Conservation (phyloP, 2,888 invertebrate species). For the Drosophila multiciliata region DNA sequence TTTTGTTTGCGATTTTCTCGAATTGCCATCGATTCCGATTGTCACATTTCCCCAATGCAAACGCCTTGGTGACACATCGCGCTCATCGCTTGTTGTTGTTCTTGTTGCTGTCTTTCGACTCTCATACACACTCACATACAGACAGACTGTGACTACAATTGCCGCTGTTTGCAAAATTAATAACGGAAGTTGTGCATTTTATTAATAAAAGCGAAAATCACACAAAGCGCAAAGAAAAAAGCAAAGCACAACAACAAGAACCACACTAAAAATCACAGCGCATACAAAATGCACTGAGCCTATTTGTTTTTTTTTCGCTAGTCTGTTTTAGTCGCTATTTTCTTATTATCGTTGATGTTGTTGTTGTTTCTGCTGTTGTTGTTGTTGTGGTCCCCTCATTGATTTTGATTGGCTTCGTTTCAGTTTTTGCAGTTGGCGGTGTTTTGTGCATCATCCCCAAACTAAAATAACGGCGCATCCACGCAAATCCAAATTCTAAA, state of each 20-base stretch:
- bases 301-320: slow-evolving; percentile 32
- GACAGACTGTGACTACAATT: slow-evolving; percentile 49
- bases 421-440: slow-evolving; percentile 55
- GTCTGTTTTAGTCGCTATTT: slow-evolving; percentile 22
- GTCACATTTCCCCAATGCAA: slow-evolving; percentile 21
- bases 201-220: slow-evolving; percentile 81
- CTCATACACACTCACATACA: slow-evolving; percentile 12
- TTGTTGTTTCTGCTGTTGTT: not conserved
- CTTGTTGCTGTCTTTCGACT: slow-evolving; percentile 45
- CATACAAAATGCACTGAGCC: slow-evolving; percentile 38
- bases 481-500: slow-evolving; percentile 53
- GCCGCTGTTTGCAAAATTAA: slow-evolving; percentile 81
- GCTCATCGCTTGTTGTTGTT: slow-evolving; percentile 56
- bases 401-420: slow-evolving; percentile 51
- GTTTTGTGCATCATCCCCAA: slow-evolving; percentile 56
- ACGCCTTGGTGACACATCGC: slow-evolving; percentile 63
- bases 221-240: slow-evolving; percentile 51
- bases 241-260: slow-evolving; percentile 31
- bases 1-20: slow-evolving; percentile 53
- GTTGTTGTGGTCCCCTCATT: slow-evolving; percentile 43
- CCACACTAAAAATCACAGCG: slow-evolving; percentile 29
- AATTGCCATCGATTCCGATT: slow-evolving; percentile 40
- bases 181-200: slow-evolving; percentile 84
- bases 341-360: slow-evolving; percentile 20
- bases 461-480: slow-evolving; percentile 32